A percentile compares a stretch with the other conserved stretches of the same genome.
Evolutionary conservation across 2,113 vertebrate genomes (phyloP).

Genomic region (Onychostoma macrolepis): DNA sequence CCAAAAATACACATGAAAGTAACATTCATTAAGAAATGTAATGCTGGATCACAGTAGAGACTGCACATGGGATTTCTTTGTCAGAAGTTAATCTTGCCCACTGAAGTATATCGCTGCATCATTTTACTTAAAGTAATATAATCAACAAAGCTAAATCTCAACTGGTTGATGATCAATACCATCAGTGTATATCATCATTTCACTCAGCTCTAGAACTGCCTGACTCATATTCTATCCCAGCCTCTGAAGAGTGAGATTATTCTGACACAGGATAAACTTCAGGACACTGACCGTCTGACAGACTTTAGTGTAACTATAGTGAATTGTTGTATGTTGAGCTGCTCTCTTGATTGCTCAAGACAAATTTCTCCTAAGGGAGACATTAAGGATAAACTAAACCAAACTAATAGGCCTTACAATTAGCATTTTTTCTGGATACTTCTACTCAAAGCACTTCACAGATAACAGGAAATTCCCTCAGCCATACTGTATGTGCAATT

Average conservation of each 20-base stretch:
- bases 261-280: neutral
- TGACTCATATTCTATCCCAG: neutral
- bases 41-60: neutral
- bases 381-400: too few species aligned
- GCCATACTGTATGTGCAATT: too few species aligned
- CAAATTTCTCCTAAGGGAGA: too few species aligned
- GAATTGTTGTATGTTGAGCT: too few species aligned
- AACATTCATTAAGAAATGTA: neutral
- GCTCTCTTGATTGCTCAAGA: too few species aligned
- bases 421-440: neutral
- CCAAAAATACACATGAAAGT: neutral
- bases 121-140: neutral
- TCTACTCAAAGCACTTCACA: neutral
- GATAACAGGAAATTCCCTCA: neutral
- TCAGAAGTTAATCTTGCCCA: neutral
- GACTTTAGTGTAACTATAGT: too few species aligned
- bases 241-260: neutral
- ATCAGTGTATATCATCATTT: too few species aligned
- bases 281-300: too few species aligned
- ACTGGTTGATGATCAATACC: neutral
- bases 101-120: neutral
- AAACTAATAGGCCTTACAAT: neutral
- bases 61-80: neutral
- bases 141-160: neutral
- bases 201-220: neutral